A percentile compares a stretch with the other conserved stretches of the same genome.
phyloP scores from a whole-genome alignment of 2,113 vertebrate genomes.

The Romanogobio albipinnatus region DNA sequence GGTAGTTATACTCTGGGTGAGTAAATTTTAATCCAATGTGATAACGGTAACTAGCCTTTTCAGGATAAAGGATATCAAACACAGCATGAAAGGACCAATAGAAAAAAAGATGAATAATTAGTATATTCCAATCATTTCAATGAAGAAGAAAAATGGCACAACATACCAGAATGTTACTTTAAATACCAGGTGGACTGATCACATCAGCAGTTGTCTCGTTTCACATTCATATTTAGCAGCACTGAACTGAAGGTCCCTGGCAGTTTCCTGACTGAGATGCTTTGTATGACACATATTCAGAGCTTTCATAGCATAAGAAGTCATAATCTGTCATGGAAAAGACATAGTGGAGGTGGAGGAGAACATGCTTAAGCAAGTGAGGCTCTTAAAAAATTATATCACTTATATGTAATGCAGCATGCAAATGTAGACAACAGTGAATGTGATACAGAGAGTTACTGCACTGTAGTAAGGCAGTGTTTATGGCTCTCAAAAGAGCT shows the following conservation, averaged over 20 bases:
- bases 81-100: neutral
- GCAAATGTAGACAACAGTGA: constrained; percentile 16
- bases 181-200: neutral
- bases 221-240: neutral
- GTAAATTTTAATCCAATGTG: no score
- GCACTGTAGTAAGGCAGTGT: neutral
- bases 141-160: neutral
- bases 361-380: neutral
- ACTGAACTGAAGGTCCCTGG: constrained; percentile 1
- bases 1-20: no score
- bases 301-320: neutral
- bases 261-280: neutral
- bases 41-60: no score
- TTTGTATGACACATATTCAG: neutral
- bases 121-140: neutral
- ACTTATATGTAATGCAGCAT: neutral
- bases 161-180: neutral
- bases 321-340: constrained; percentile 18
- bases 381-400: neutral
- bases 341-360: constrained; percentile 6
- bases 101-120: neutral
- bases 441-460: neutral
- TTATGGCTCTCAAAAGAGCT: neutral
- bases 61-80: no score
- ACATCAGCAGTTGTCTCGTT: neutral